A percentile compares a stretch with the other conserved stretches of the same genome.
Conservation (phyloP, 2,113 vertebrate species). For the Etia nguti region DNA sequence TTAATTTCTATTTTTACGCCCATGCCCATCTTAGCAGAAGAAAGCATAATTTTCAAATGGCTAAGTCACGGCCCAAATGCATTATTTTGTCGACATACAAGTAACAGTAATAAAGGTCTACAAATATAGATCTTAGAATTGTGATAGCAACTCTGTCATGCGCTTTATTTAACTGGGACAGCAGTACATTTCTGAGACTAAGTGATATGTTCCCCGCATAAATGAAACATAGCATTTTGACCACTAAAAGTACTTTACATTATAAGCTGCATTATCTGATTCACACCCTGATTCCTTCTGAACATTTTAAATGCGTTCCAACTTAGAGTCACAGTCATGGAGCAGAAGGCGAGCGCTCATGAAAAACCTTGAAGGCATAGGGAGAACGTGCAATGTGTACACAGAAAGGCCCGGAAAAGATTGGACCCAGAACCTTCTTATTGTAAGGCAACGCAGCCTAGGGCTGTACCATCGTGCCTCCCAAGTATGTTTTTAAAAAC, state of each 20-base stretch:
- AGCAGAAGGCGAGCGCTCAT: neutral
- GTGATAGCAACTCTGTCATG: neutral
- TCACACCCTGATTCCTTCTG: neutral
- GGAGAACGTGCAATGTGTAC: neutral
- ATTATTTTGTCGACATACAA: neutral
- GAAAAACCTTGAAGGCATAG: neutral
- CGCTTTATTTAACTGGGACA: neutral
- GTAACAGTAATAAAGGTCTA: neutral
- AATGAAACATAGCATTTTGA: neutral
- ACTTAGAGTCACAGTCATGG: neutral
- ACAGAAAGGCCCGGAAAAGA: rapidly evolving
- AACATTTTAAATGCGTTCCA: neutral
- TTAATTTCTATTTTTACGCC: neutral
- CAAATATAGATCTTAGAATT: neutral
- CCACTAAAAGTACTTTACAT: neutral
- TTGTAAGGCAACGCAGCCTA: neutral
- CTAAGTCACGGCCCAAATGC: neutral
- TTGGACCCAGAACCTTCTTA: neutral
- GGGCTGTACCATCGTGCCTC: neutral
- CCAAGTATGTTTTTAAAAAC: neutral
- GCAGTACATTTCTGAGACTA: neutral
- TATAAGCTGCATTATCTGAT: neutral
- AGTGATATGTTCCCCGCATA: neutral
- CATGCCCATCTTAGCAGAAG: neutral
- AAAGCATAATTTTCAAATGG: neutral